Conservation (phyloP, 2,797 vertebrate species). For the Sylvilagus floridanus region DNA sequence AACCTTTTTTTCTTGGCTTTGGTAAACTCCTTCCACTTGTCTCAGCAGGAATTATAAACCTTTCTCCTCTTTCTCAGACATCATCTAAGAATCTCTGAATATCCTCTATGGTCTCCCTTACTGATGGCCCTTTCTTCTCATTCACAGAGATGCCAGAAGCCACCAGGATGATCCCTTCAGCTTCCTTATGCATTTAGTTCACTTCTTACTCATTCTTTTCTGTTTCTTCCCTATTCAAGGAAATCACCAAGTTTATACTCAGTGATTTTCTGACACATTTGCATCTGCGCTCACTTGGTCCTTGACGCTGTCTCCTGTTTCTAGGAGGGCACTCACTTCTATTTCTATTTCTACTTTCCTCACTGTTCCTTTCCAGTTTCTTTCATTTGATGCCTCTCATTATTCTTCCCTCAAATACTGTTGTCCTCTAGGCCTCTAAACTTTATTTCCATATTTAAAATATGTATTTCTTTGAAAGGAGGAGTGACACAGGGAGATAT, state of each 20-base stretch:
- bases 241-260: not conserved
- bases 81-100: not conserved
- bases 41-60: not conserved
- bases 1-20: not conserved
- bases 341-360: not conserved
- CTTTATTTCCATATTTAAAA: not conserved
- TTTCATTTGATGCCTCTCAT: not conserved
- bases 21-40: not conserved
- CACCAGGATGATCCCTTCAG: not conserved
- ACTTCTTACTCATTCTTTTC: not conserved
- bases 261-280: not conserved
- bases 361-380: not conserved
- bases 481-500: too few species aligned
- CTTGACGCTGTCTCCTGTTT: not conserved
- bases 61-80: slow-evolving; percentile 22
- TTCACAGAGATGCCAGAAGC: not conserved
- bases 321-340: not conserved
- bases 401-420: not conserved
- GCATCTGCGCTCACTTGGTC: not conserved
- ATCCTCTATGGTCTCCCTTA: not conserved
- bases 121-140: not conserved
- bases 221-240: not conserved
- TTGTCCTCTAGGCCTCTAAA: not conserved
- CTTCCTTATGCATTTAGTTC: not conserved
- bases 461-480: too few species aligned